Evolutionary conservation across 2,113 vertebrate species (phyloP), one percentile per base, ranked within the genome.

Genomic region (Otus sunia): DNA sequence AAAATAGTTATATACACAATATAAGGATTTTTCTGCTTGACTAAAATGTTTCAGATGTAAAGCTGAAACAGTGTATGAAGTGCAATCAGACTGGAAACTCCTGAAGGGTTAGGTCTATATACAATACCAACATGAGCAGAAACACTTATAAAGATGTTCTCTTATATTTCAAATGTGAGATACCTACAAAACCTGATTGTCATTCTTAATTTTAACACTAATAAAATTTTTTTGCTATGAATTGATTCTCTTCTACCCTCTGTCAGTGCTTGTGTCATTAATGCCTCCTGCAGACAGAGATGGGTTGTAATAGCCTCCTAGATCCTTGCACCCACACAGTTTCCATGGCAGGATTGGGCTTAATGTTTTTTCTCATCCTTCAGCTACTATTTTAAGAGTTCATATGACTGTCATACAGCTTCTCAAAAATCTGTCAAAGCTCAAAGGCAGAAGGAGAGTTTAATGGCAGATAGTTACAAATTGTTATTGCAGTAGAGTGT

Each of bases 321-420:
- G 72, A 78, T 94, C 32, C 72, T 88, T 89, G 36, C 60, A 90
- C 37, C 58, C 47, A 92, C 74, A 92, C 74, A 88, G 85, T 88
- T 95, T 93, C 92, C 75, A 80, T 90, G 59, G 45, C n/a, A 93
- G 50, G 79, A 93, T 30, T 76, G 15, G 39, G 26, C 15, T 92
- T 59, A 37, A 8, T 22, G n/a, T 71, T 83, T 86, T 93, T 90
- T 36, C 63, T 90, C 75, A 88, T 80, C 29, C 43, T 83, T 74
- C 63, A 88, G 41, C 32, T 92, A 71, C 90, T 93, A 83, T 96
- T 96, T 96, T 93, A 81, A 86, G 83, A 84, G 47, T 91, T 93
- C 88, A 86, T 92, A 84, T 94, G 92, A 95, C 90, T 92, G 50
- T 55, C 91, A 91, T 82, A 29, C 59, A 91, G 64, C 47, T 86